A percentile compares a stretch with the other conserved stretches of the same genome.
phyloP scores from a whole-genome alignment of 2,888 invertebrate genomes.

The Tenodera sinensis region DNA sequence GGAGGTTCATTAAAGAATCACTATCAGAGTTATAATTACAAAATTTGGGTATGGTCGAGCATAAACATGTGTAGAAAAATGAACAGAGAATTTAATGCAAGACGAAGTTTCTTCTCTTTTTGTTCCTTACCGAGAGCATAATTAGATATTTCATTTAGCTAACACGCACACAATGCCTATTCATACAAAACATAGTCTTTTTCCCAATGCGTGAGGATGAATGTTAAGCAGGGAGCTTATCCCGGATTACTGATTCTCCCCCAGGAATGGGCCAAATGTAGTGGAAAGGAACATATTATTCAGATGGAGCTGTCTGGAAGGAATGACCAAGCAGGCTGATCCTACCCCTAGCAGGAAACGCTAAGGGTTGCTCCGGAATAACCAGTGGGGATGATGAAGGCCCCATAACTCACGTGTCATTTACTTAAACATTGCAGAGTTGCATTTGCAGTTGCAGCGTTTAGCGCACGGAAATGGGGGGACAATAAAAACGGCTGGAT shows the following conservation, averaged over 20 bases:
- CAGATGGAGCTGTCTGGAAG: not conserved
- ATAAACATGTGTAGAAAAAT: no score
- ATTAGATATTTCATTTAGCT: no score
- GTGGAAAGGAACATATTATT: not conserved
- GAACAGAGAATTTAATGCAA: no score
- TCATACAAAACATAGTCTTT: not conserved
- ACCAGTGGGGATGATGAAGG: not conserved
- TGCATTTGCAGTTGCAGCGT: not conserved
- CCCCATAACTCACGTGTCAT: not conserved
- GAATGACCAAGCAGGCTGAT: not conserved
- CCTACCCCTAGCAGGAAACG: no score
- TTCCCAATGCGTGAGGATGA: not conserved
- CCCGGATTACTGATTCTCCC: not conserved
- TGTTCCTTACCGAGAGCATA: no score
- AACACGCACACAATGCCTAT: no score
- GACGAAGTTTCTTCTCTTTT: no score
- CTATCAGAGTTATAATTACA: no score
- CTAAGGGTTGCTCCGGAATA: not conserved
- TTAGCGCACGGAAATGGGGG: not conserved
- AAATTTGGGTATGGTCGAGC: no score
- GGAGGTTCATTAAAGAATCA: no score
- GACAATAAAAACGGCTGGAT: not conserved
- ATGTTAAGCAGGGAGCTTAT: not conserved
- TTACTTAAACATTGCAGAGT: not conserved
- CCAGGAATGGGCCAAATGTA: not conserved